These are phyloP conservation scores for Suricata suricatta DNA, from an alignment of 2,113 vertebrate species.

Conservation along the genomic window DNA sequence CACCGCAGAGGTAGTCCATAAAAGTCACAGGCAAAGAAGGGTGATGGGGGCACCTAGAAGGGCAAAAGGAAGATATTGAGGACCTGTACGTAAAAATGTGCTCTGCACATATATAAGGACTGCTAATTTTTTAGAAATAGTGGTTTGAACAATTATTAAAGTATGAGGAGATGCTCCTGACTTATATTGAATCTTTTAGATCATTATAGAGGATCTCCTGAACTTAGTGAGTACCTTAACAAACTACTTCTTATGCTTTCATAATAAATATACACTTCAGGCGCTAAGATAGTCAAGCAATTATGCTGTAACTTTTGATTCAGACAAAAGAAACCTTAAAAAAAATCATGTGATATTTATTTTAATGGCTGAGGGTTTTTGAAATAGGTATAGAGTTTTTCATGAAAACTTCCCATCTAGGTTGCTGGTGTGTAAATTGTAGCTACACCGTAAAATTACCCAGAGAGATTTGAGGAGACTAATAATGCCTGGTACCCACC, in stretches of 20 bases:
- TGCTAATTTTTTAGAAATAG: background rate
- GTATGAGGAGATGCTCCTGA: background rate
- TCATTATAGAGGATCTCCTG: background rate
- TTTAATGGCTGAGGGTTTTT: background rate
- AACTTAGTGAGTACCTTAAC: background rate
- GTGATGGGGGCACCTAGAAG: accelerated
- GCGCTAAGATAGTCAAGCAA: background rate
- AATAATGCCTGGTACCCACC: background rate
- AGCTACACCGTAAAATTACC: background rate
- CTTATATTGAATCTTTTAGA: background rate
- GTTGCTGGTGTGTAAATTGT: background rate
- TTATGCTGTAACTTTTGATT: background rate
- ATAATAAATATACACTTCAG: background rate
- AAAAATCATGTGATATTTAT: background rate
- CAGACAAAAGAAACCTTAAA: background rate
- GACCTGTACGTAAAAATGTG: background rate
- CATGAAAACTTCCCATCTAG: background rate
- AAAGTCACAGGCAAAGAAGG: background rate
- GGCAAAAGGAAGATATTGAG: background rate
- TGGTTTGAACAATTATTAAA: background rate
- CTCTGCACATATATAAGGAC: accelerated
- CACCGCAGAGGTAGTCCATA: background rate
- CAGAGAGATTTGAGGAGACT: background rate
- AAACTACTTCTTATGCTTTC: background rate
- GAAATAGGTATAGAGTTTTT: background rate